These are phyloP conservation scores for Neodiprion pinetum DNA, from an alignment of 1,140 invertebrate species.

Conservation along the genomic window DNA sequence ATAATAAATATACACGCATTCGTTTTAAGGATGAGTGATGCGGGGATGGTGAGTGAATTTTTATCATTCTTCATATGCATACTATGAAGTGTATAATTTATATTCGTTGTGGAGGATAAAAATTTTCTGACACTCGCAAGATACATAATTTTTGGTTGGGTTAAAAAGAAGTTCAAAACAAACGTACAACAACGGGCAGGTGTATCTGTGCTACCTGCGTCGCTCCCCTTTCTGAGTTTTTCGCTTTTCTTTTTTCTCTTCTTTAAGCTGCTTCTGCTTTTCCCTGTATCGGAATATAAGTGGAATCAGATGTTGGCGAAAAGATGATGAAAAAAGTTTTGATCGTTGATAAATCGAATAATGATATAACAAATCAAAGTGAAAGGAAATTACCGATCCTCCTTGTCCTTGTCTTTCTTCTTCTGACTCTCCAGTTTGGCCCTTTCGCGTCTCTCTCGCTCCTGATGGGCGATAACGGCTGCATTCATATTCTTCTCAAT, in stretches of 20 bases:
- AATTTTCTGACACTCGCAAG: constrained; percentile 13
- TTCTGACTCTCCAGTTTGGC: constrained; percentile 78
- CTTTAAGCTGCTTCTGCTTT: constrained; percentile 83
- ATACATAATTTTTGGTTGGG: too few species aligned
- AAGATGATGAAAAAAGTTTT: too few species aligned
- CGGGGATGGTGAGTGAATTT: constrained; percentile 12
- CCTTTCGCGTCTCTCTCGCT: constrained; percentile 79
- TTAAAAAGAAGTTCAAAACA: too few species aligned
- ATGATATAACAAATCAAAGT: background rate
- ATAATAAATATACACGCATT: background rate
- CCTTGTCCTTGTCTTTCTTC: constrained; percentile 89
- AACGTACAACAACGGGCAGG: too few species aligned
- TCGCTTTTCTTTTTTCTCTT: constrained; percentile 88
- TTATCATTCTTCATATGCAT: constrained; percentile 30
- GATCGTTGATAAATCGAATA: background rate
- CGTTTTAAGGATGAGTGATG: background rate
- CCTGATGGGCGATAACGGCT: constrained; percentile 73
- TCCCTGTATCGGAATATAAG: constrained; percentile 66
- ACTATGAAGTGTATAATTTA: constrained; percentile 34
- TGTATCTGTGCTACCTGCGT: constrained; percentile 73
- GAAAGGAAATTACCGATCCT: constrained; percentile 71
- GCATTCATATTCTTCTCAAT: constrained; percentile 82
- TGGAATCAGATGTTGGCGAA: too few species aligned
- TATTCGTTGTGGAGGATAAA: constrained; percentile 27
- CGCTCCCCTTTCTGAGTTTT: constrained; percentile 87